Base-by-base conservation (phyloP, 2,888 invertebrate species). In the Actias luna region DNA sequence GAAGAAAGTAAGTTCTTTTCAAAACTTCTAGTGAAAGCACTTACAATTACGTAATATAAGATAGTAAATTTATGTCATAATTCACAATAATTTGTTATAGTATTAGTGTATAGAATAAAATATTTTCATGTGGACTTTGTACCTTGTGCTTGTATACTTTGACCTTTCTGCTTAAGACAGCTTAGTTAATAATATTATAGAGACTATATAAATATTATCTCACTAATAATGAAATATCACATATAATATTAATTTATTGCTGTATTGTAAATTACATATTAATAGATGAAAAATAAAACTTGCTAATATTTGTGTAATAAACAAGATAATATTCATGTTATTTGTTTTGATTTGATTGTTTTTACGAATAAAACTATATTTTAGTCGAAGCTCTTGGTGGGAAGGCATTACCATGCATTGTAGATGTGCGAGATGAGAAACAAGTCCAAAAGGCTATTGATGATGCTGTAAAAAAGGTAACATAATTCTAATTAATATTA, bases 361-460 rank as follows among this genome's bases (percentile, higher is more conserved):
- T 50, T 50, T 2, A 50, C 5, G 12, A 25, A 39, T 55, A 29
- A 58, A 52, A 52, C 46, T 50, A 55, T 63, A 29, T 58, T 63
- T 36, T 77, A 97, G 97, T 98, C 85, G 97, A 98, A 89, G 95
- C 94, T 52, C 94, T 95, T 14, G 98, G 98, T 60, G 98, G 98
- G 0, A 95, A 97, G 80, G 96, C 96, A 27, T 87, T 98, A 60
- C 97, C 98, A 0, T 98, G 97, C 80, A 89, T 97, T 58, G 97
- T 98, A 0, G 98, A 98, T 86, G 96, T 98, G 14, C 93, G 98
- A 68, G 95, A 96, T 80, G 98, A 98, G 86, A 93, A 92, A 35
- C 95, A 97, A 84, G 92, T 97, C 0, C 90, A 93, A 69, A 93
- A 93, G 55, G 97, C 97, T 3, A 94, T 97, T 18, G 94, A 96